A percentile compares a stretch with the other conserved stretches of the same genome.
These are phyloP conservation scores for Otolemur crassicaudatus DNA, from an alignment of 2,797 vertebrate species.

Conservation along the genomic window DNA sequence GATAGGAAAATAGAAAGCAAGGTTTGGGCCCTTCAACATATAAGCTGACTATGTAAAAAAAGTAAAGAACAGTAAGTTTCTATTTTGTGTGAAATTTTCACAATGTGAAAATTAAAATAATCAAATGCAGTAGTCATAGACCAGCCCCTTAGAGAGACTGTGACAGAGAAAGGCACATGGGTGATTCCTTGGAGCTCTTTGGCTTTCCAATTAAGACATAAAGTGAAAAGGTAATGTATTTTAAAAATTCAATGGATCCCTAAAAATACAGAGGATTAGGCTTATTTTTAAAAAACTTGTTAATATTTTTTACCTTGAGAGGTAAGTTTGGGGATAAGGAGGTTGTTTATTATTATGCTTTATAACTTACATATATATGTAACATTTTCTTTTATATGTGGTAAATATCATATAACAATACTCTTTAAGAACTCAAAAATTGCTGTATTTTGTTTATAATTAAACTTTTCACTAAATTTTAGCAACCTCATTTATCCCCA, in stretches of 20 bases:
- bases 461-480: background rate
- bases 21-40: too few species aligned
- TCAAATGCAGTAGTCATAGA: background rate
- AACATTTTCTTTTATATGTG: background rate
- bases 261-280: background rate
- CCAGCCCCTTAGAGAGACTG: background rate
- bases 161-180: background rate
- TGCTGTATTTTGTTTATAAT: background rate
- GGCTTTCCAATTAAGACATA: background rate
- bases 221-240: background rate
- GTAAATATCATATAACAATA: background rate
- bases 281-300: background rate
- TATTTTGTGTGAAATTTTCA: background rate
- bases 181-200: background rate
- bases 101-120: background rate
- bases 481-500: background rate
- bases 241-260: background rate
- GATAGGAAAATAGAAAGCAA: too few species aligned
- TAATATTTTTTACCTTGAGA: background rate
- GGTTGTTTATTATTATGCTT: background rate
- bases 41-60: background rate
- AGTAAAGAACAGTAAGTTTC: background rate
- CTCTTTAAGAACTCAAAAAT: background rate
- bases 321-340: background rate
- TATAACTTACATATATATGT: background rate